Base-by-base conservation (phyloP, 2,888 invertebrate species). In the Dioctria linearis region DNA sequence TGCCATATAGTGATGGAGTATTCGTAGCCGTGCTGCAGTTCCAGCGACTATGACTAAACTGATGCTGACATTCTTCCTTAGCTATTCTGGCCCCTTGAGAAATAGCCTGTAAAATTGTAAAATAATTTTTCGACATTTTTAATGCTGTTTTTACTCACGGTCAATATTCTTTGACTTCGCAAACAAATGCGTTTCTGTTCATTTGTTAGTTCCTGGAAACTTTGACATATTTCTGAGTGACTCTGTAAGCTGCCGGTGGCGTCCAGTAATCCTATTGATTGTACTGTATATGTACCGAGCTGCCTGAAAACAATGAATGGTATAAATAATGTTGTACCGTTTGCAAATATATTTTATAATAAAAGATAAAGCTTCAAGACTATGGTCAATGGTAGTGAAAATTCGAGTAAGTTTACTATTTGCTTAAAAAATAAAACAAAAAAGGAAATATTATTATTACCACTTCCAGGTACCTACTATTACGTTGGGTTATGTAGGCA, bases 51-150 rank as follows among this genome's bases (percentile, higher is more conserved):
- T 94, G 93, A 82, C 93, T 91, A 88, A 97, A 97, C 90, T 97
- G 97, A 86, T 94, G 92, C 90, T 97, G 96, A 87, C 97, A 97
- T 88, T 97, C 97, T 84, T 95, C 95, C 80, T 97, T 94, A 3
- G 95, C 96, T 88, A 96, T 92, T 87, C 92, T 91, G 6, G 97
- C 96, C 13, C 96, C 97, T 37, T 92, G 91, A 82, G 94, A 93
- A 80, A 96, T 91, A 78, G 95, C 93, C 95, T 95, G 91, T 9
- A 91, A 91, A 84, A 86, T 85, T 83, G 82, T 61, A 81, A 37
- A 37, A 78, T 51, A 5, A 13, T 8, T 11, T 57, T 11, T 13
- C 5, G 5, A 8, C 0, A 57, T 8, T 11, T 57, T 57, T 13
- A 11, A 13, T 57, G 57, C 3, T n/a, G 5, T 49, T 39, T 71